Evolutionary conservation across 2,888 invertebrate genomes (phyloP).

Genomic region (Acronicta aceris): DNA sequence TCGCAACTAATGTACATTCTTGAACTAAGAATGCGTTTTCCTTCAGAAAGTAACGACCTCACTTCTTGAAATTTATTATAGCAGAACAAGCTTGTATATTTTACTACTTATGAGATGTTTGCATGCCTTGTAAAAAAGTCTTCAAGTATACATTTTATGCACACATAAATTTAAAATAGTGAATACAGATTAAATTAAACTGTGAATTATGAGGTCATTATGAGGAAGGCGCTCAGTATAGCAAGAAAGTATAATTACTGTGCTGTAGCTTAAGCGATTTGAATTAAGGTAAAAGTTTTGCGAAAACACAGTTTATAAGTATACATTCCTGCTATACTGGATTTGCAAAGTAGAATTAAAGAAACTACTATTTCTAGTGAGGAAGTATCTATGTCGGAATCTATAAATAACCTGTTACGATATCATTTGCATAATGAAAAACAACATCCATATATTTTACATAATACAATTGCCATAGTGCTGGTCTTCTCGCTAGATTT

Average conservation of each 20-base stretch:
- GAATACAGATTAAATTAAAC: conserved; percentile 40
- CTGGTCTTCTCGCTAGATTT: conserved; percentile 42
- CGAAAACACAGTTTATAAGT: conserved; percentile 15
- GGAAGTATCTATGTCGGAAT: conserved; percentile 27
- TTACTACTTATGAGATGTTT: conserved; percentile 30
- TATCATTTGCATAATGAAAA: conserved; percentile 18
- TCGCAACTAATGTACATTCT: conserved; percentile 39
- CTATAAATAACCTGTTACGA: conserved; percentile 27
- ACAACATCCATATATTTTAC: conserved; percentile 33
- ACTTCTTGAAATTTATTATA: conserved; percentile 21
- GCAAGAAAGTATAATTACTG: conserved; percentile 41
- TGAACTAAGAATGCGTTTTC: conserved; percentile 26
- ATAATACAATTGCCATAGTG: conserved; percentile 25
- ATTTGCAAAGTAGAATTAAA: conserved; percentile 18
- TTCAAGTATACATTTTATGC: neutral
- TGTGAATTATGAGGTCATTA: conserved; percentile 49
- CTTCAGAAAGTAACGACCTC: conserved; percentile 31
- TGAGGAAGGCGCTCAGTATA: conserved; percentile 31
- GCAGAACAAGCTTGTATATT: conserved; percentile 23
- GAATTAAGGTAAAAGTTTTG: conserved; percentile 11
- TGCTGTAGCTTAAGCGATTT: conserved; percentile 8
- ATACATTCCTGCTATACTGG: conserved; percentile 36
- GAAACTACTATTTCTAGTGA: conserved; percentile 40
- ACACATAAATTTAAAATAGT: conserved; percentile 35
- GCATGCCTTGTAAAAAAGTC: conserved; percentile 43